phyloP scores from a whole-genome alignment of 2,888 invertebrate species.

The Deilephila porcellus region DNA sequence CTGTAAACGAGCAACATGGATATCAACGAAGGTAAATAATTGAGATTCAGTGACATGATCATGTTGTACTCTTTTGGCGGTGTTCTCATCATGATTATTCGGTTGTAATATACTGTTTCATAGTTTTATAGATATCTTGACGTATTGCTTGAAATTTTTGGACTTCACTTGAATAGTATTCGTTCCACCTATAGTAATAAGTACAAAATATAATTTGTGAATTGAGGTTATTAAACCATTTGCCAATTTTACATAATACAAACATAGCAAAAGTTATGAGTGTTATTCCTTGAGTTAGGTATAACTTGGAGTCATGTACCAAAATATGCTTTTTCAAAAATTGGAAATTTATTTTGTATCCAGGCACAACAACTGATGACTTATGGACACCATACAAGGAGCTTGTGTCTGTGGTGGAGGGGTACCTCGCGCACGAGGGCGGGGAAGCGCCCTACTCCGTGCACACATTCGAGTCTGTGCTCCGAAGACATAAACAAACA shows the following conservation, averaged over 20 bases:
- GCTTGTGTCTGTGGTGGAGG: constrained; percentile 88
- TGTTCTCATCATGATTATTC: neutral
- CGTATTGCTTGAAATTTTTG: neutral
- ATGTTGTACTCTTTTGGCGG: constrained; percentile 45
- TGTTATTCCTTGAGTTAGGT: neutral
- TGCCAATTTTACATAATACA: neutral
- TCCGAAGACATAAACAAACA: constrained; percentile 93
- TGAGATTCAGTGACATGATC: constrained; percentile 38
- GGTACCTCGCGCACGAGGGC: constrained; percentile 86
- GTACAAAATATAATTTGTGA: neutral
- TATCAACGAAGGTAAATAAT: constrained; percentile 70
- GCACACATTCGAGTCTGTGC: constrained; percentile 88
- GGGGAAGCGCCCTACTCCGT: constrained; percentile 85
- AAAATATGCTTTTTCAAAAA: too few species aligned
- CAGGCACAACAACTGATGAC: constrained; percentile 86
- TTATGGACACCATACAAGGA: constrained; percentile 95
- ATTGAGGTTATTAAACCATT: neutral
- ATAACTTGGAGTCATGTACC: too few species aligned
- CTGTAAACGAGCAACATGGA: constrained; percentile 56
- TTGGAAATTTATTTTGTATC: constrained; percentile 1
- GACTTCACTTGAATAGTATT: neutral
- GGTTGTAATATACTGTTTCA: neutral
- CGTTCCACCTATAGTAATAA: neutral
- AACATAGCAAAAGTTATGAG: neutral
- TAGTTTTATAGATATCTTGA: neutral